These are phyloP conservation scores for Numida meleagris DNA, from an alignment of 2,113 vertebrate genomes.

Conservation along the genomic window DNA sequence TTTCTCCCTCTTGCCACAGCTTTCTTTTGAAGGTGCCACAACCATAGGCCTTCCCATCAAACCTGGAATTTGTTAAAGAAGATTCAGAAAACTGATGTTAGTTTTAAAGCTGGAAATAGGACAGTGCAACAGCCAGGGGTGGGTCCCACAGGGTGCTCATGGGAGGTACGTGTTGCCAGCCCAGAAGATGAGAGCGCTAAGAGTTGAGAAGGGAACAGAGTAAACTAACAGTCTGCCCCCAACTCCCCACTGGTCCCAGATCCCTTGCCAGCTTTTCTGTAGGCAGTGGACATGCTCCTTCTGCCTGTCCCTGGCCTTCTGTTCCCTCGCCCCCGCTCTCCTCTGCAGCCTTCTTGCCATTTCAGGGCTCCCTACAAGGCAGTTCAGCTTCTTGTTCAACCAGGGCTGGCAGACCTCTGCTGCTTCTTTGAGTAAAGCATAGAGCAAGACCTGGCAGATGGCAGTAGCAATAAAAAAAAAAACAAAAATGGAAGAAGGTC, in stretches of 20 bases:
- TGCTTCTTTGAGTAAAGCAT: background rate
- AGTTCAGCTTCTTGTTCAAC: background rate
- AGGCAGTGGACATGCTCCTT: background rate
- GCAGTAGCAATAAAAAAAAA: background rate
- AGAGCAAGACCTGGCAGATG: constrained; percentile 26
- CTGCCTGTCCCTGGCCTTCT: background rate
- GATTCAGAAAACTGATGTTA: background rate
- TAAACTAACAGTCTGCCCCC: background rate
- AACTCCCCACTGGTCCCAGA: fast-evolving
- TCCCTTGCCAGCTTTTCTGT: background rate
- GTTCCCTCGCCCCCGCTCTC: background rate
- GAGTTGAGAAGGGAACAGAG: background rate
- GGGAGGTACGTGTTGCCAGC: fast-evolving
- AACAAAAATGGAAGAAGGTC: background rate
- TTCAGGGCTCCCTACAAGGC: background rate
- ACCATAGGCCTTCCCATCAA: background rate
- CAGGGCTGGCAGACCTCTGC: background rate
- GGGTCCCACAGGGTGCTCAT: fast-evolving
- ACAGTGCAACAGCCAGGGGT: background rate
- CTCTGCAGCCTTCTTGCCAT: background rate
- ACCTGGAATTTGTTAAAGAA: background rate
- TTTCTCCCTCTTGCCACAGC: background rate
- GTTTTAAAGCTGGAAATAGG: background rate
- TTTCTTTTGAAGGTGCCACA: background rate
- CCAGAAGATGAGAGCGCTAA: background rate